Evolutionary conservation across 2,113 vertebrate species (phyloP).

Genomic region (Pomatostomus ruficeps): DNA sequence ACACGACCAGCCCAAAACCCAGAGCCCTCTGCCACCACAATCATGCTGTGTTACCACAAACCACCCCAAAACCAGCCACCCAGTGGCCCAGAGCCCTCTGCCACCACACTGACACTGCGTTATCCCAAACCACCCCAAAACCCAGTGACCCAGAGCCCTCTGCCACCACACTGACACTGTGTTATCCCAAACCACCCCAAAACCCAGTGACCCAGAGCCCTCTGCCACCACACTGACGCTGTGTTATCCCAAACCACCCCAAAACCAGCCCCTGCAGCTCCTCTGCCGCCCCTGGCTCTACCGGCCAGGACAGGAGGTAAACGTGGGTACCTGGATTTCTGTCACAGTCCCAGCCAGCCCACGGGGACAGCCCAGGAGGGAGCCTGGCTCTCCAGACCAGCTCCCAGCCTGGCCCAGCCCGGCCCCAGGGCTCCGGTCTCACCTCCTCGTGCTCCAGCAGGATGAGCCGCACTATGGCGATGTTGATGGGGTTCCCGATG

Average conservation of each 20-base stretch:
- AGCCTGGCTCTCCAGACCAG: background rate
- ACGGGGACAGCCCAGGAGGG: rapidly evolving
- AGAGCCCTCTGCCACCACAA: background rate
- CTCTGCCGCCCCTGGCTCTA: rapidly evolving
- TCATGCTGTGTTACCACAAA: rapidly evolving
- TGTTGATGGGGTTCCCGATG: conserved; percentile 93
- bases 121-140: background rate
- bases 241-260: rapidly evolving
- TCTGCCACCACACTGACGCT: rapidly evolving
- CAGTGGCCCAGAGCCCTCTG: background rate
- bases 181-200: background rate
- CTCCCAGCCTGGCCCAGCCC: rapidly evolving
- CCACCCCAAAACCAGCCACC: too few species aligned
- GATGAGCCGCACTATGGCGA: conserved; percentile 89
- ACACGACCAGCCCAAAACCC: background rate
- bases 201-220: background rate
- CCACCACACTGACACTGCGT: rapidly evolving
- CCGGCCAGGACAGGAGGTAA: background rate
- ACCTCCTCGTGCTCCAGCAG: conserved; percentile 92
- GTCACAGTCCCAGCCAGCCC: rapidly evolving
- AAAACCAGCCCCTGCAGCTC: background rate
- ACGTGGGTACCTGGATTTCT: rapidly evolving
- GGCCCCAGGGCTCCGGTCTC: conserved; percentile 5
- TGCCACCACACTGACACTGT: rapidly evolving
- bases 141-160: background rate